Percentiles rank a stretch among this genome's conserved stretches.
Conservation (phyloP, 2,888 invertebrate genomes). For the Oscheius sp. region DNA sequence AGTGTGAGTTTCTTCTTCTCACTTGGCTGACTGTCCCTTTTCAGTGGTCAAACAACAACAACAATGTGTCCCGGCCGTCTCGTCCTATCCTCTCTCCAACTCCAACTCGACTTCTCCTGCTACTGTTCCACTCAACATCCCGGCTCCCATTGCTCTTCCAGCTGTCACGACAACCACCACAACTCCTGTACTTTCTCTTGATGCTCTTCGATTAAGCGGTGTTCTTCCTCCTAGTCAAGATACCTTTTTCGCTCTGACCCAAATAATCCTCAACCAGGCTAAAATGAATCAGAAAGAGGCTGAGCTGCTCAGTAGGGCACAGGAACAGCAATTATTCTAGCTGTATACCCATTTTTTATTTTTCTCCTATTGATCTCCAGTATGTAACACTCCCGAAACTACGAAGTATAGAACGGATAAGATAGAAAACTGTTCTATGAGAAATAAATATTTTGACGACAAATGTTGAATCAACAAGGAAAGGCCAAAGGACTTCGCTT, state of each 20-base stretch:
- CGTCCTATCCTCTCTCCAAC: background rate
- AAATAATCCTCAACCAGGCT: conserved; percentile 32
- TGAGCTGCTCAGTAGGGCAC: background rate
- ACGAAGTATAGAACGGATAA: conserved; percentile 24
- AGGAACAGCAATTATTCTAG: conserved; percentile 19
- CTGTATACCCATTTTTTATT: background rate
- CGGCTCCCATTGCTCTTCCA: conserved; percentile 1
- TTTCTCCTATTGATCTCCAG: conserved; percentile 1
- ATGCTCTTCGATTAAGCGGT: conserved; percentile 39
- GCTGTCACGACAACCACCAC: background rate
- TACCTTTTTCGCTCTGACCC: conserved; percentile 41
- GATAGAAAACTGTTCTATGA: background rate
- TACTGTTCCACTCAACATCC: background rate
- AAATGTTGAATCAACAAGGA: too few relatives aligned
- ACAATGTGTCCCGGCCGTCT: conserved; percentile 4
- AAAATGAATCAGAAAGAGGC: conserved; percentile 10
- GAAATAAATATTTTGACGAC: background rate
- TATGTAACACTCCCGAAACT: background rate
- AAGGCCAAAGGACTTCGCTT: too few relatives aligned
- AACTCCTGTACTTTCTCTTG: conserved; percentile 31
- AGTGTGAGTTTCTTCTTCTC: conserved; percentile 8
- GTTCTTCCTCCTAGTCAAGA: conserved; percentile 43
- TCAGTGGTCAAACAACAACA: conserved; percentile 15
- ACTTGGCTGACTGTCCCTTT: background rate
- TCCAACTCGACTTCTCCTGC: conserved; percentile 4